These are phyloP conservation scores for Serinus canaria DNA, from an alignment of 2,113 vertebrate species.

Conservation along the genomic window DNA sequence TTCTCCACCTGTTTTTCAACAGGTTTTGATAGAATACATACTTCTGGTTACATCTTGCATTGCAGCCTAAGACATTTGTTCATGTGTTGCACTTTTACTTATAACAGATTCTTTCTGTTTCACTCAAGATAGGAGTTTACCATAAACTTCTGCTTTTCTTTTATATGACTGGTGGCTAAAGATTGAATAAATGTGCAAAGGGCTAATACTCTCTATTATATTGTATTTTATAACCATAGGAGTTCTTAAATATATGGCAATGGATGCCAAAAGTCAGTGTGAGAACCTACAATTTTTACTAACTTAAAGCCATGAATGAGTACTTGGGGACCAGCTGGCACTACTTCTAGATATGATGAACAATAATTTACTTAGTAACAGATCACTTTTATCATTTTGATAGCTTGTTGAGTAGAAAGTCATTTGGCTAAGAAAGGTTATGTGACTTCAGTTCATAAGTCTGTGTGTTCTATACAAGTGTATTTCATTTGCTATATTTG, in stretches of 20 bases:
- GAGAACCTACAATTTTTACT: neutral
- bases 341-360: neutral
- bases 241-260: neutral
- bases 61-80: neutral
- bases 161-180: neutral
- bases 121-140: neutral
- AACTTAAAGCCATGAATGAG: neutral
- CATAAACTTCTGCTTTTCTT: neutral
- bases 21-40: neutral
- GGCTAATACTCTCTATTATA: neutral
- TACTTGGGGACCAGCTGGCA: neutral
- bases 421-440: neutral
- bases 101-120: neutral
- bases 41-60: neutral
- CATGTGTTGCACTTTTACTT: neutral
- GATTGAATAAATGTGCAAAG: neutral
- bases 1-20: neutral
- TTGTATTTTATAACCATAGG: neutral
- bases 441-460: neutral
- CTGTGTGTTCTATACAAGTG: neutral
- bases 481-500: neutral
- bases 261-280: neutral
- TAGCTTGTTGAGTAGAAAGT: neutral
- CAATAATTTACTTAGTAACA: neutral
- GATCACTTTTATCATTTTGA: neutral